Base-by-base conservation (phyloP, 2,888 invertebrate genomes). In the Ernsta delagoae region DNA sequence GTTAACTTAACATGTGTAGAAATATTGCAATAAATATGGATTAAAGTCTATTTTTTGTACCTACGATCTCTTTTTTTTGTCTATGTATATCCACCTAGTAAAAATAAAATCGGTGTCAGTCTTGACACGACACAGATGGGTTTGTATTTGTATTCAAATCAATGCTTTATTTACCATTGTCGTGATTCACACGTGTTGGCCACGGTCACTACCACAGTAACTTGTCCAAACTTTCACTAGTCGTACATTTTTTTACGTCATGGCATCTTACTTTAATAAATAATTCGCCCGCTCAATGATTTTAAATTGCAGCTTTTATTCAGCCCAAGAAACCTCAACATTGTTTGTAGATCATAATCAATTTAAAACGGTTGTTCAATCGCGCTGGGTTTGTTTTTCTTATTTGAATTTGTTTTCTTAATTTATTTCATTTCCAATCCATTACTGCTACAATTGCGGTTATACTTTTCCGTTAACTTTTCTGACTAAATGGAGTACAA, bases 181-280 rank as follows among this genome's bases (percentile, higher is more conserved):
- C 65, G 75, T 71, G 75, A 74, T 48, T 31, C 67, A 72, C 72
- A 71, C 74, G 74, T 74, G 73, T 71, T 54, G 71, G 72, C 72
- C 59, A 50, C 50, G 50, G 48, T 45, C 53, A 36, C 48, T 65
- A 36, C 71, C 74, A 72, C 76, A 75, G 76, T 77, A 82, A 76
- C 75, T 70, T 73, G 74, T 77, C 74, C 76, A 70, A 81, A 88
- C 88, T 89, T 90, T 90, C 89, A 87, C 89, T 87, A 71, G 53
- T 71, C 72, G 74, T 83, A 82, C 84, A 81, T 74, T 73, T 66
- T 75, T 78, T 78, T 75, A 81, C 79, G 75, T 79, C 79, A 79
- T 78, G 75, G 76, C 75, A 72, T 79, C 78, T 79, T 75, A 71
- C 76, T 73, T 80, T 73, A n/a, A n/a, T n/a, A n/a, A n/a, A n/a